A percentile compares a stretch with the other conserved stretches of the same genome.
Evolutionary conservation across 35 echinoderm and acorn worm genomes (phyloP).

Genomic region (Nesometra sesokonis): DNA sequence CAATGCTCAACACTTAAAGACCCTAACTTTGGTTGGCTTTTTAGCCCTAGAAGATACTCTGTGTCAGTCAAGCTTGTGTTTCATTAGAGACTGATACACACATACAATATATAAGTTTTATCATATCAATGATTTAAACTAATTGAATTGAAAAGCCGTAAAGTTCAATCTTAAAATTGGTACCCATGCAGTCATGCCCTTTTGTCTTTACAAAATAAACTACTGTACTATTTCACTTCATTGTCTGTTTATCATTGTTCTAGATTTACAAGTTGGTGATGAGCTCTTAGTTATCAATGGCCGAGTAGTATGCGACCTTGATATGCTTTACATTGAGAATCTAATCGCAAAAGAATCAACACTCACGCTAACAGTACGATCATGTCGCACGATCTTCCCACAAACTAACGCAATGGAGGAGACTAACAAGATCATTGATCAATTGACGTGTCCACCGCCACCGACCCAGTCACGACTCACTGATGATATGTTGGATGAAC

Average conservation of each 20-base stretch:
- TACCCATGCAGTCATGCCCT: too few relatives aligned
- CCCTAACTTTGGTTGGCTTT: too few relatives aligned
- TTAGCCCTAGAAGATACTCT: too few relatives aligned
- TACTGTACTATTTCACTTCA: too few relatives aligned
- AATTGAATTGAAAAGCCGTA: too few relatives aligned
- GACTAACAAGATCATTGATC: slow-evolving; percentile 85
- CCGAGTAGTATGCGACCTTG: slow-evolving; percentile 76
- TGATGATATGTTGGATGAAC: slow-evolving; percentile 74
- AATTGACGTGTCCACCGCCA: slow-evolving; percentile 88
- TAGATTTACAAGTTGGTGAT: slow-evolving; percentile 91
- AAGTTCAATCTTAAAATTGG: too few relatives aligned
- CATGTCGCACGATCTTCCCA: slow-evolving; percentile 80
- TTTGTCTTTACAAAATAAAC: too few relatives aligned
- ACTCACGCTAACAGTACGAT: slow-evolving; percentile 79
- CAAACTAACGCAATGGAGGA: slow-evolving; percentile 85
- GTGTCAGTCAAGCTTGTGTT: too few relatives aligned
- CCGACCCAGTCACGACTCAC: slow-evolving; percentile 78
- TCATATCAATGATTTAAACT: too few relatives aligned
- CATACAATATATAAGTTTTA: too few relatives aligned
- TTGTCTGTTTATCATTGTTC: neutral
- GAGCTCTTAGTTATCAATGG: slow-evolving; percentile 87
- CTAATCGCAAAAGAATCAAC: slow-evolving; percentile 39
- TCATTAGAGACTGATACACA: too few relatives aligned
- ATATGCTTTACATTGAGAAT: slow-evolving; percentile 96
- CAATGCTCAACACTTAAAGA: too few relatives aligned